phyloP scores from a whole-genome alignment of 1,140 invertebrate species.

The Cyclargus thomasi region DNA sequence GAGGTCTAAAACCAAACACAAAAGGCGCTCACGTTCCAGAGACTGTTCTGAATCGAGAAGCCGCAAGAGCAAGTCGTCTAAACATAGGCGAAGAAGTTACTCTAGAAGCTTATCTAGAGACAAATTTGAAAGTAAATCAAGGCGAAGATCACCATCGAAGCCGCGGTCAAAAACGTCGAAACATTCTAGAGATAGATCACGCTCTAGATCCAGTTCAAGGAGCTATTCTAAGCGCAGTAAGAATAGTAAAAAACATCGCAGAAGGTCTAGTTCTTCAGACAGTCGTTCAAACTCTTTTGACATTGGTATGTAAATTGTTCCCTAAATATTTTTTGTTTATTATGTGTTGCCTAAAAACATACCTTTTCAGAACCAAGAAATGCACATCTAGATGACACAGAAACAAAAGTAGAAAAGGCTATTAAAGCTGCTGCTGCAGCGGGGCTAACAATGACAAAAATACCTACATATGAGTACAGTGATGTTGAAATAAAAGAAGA shows the following conservation, averaged over 20 bases:
- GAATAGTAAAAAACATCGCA: constrained; percentile 41
- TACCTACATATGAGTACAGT: constrained; percentile 69
- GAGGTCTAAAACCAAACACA: constrained; percentile 60
- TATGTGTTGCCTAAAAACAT: not conserved
- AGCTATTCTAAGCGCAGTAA: constrained; percentile 48
- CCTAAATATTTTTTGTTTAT: not conserved
- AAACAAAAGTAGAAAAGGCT: constrained; percentile 65
- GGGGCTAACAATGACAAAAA: constrained; percentile 68
- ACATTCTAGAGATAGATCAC: constrained; percentile 43
- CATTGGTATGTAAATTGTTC: constrained; percentile 41
- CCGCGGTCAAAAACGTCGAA: constrained; percentile 46
- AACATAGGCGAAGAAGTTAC: constrained; percentile 49
- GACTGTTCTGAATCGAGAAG: constrained; percentile 54
- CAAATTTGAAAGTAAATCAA: constrained; percentile 52
- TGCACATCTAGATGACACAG: constrained; percentile 57
- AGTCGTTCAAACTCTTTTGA: constrained; percentile 59
- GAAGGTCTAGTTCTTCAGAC: constrained; percentile 46
- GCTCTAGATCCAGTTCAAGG: constrained; percentile 49
- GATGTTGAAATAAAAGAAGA: constrained; percentile 68
- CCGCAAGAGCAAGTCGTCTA: constrained; percentile 50
- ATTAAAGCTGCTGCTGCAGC: constrained; percentile 70
- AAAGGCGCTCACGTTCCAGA: constrained; percentile 50
- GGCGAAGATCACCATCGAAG: constrained; percentile 45
- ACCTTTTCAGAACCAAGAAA: constrained; percentile 30
- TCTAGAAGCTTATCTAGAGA: constrained; percentile 59